phyloP scores from a whole-genome alignment of 2,888 invertebrate species.

The Synanthedon myopaeformis region DNA sequence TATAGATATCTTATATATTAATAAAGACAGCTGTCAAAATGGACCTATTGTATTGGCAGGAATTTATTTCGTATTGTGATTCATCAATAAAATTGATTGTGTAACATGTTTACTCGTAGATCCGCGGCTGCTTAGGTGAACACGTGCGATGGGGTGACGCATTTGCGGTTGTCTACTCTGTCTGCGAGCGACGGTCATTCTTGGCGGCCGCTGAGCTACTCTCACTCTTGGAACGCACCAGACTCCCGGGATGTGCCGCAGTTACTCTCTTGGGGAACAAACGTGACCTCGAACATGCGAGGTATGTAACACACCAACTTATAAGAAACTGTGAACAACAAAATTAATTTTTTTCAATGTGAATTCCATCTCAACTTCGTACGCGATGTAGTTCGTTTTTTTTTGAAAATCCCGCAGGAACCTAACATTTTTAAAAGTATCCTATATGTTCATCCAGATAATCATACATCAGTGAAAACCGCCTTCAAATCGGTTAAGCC shows the following conservation, averaged over 20 bases:
- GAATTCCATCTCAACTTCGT: no score
- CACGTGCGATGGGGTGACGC: constrained; percentile 87
- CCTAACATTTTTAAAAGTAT: no score
- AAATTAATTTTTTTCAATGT: not conserved
- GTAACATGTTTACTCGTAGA: constrained; percentile 37
- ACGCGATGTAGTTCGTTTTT: no score
- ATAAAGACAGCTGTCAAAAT: no score
- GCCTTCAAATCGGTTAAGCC: no score
- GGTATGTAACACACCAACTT: constrained; percentile 50
- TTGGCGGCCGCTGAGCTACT: constrained; percentile 79
- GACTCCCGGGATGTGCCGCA: constrained; percentile 81
- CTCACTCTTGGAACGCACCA: constrained; percentile 76
- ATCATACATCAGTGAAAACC: no score
- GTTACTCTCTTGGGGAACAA: constrained; percentile 83
- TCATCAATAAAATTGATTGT: not conserved
- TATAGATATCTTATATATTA: no score
- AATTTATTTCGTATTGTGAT: no score
- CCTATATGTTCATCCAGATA: no score
- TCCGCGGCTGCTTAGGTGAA: constrained; percentile 79
- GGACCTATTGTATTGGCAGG: no score
- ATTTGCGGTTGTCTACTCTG: constrained; percentile 85
- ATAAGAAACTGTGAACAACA: not conserved
- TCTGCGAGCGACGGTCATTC: constrained; percentile 64
- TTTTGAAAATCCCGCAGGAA: no score
- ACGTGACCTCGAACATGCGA: constrained; percentile 84